Evolutionary conservation across 2,888 invertebrate species (phyloP).

Genomic region (Gymnocheta viridis): DNA sequence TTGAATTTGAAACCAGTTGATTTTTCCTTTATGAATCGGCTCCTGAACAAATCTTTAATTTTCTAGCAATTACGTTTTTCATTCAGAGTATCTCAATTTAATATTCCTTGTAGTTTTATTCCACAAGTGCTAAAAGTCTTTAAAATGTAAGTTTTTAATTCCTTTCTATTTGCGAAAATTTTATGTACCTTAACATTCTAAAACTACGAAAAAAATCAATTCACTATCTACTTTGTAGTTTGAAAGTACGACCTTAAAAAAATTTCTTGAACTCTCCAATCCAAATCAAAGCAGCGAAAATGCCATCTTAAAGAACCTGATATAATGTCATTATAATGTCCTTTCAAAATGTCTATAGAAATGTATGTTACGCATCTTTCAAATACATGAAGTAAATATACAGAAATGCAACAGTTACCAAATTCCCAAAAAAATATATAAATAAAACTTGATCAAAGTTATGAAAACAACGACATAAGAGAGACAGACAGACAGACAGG

Average conservation of each 20-base stretch:
- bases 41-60: too few species aligned
- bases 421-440: background rate
- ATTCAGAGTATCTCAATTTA: too few species aligned
- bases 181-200: background rate
- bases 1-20: too few species aligned
- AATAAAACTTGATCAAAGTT: background rate
- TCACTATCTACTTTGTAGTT: background rate
- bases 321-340: conserved; percentile 69
- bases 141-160: too few species aligned
- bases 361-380: conserved; percentile 68
- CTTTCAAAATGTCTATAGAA: conserved; percentile 63
- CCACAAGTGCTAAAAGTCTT: too few species aligned
- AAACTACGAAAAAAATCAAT: background rate
- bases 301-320: conserved; percentile 10
- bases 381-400: conserved; percentile 68
- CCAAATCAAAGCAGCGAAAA: background rate
- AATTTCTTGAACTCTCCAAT: background rate
- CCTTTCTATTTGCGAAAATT: background rate
- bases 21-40: too few species aligned
- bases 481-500: background rate
- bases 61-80: too few species aligned
- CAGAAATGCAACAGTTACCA: conserved; percentile 61
- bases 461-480: background rate
- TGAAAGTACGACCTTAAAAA: background rate
- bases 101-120: too few species aligned